These are phyloP conservation scores for Vireo griseus DNA, from an alignment of 2,797 vertebrate genomes.

Conservation along the genomic window DNA sequence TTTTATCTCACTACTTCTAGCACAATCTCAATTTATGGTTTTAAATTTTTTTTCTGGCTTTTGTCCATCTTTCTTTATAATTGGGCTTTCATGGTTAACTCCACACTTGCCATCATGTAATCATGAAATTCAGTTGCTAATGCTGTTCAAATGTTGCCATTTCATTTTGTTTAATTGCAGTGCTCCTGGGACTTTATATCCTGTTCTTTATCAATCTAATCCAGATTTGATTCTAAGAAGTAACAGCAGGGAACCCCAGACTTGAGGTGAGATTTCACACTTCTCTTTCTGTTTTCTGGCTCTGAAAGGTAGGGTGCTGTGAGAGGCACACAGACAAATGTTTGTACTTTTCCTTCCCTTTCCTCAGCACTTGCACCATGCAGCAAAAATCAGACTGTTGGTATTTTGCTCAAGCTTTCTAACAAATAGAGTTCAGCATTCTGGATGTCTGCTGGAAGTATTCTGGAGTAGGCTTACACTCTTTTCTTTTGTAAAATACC, in stretches of 20 bases:
- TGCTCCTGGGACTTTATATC: background rate
- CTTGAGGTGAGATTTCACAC: background rate
- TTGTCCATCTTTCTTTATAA: background rate
- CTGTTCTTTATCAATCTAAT: background rate
- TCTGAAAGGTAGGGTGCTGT: background rate
- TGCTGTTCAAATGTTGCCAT: background rate
- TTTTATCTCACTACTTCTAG: constrained; percentile 6
- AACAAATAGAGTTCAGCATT: background rate
- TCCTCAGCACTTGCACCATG: background rate
- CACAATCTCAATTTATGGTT: constrained; percentile 1
- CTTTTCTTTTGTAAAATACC: background rate
- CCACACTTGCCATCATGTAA: background rate
- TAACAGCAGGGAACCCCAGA: background rate
- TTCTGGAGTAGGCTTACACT: background rate
- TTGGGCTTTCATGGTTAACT: background rate
- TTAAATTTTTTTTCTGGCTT: background rate
- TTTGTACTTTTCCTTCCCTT: background rate
- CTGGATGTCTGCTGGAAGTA: background rate
- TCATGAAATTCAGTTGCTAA: background rate
- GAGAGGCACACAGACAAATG: background rate
- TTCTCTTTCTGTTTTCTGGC: background rate
- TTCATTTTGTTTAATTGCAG: background rate
- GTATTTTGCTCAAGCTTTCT: background rate
- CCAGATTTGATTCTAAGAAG: constrained; percentile 1
- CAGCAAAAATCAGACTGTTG: background rate